Conservation (phyloP, 2,113 vertebrate species). For the Cololabis saira region DNA sequence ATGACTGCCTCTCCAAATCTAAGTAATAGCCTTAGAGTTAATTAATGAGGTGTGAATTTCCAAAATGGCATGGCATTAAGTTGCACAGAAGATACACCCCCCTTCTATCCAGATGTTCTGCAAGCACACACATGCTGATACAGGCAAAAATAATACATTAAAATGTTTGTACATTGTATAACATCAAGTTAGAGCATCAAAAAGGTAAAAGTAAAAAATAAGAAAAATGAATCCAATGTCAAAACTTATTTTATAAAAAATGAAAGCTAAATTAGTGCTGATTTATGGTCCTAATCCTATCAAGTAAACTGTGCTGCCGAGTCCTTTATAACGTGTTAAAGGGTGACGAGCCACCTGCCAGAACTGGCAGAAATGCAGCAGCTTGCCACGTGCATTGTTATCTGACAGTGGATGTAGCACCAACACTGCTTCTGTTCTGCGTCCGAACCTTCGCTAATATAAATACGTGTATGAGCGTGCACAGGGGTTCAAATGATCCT, state of each 20-base stretch:
- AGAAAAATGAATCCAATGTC: constrained; percentile 35
- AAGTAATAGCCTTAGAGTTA: constrained; percentile 61
- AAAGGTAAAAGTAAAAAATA: constrained; percentile 21
- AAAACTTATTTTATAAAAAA: constrained; percentile 27
- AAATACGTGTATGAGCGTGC: constrained; percentile 2
- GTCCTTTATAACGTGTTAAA: constrained; percentile 17
- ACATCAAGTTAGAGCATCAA: constrained; percentile 44
- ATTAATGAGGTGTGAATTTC: constrained; percentile 70
- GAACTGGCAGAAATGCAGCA: constrained; percentile 33
- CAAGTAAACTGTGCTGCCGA: constrained; percentile 22
- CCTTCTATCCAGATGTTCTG: constrained; percentile 8
- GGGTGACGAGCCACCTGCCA: constrained; percentile 34
- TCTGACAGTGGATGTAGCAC: constrained; percentile 22
- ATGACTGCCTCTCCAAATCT: constrained; percentile 34
- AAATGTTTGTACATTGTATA: constrained; percentile 43
- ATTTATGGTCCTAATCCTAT: constrained; percentile 35
- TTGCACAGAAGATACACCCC: constrained; percentile 31
- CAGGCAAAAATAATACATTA: constrained; percentile 68
- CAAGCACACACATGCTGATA: constrained; percentile 43
- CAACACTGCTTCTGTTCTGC: constrained; percentile 10
- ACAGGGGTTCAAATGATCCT: neutral
- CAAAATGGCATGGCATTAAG: constrained; percentile 66
- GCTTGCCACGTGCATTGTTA: constrained; percentile 34
- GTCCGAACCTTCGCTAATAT: neutral
- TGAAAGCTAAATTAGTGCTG: constrained; percentile 33